Conservation (phyloP, 2,113 vertebrate species). For the Passer montanus region DNA sequence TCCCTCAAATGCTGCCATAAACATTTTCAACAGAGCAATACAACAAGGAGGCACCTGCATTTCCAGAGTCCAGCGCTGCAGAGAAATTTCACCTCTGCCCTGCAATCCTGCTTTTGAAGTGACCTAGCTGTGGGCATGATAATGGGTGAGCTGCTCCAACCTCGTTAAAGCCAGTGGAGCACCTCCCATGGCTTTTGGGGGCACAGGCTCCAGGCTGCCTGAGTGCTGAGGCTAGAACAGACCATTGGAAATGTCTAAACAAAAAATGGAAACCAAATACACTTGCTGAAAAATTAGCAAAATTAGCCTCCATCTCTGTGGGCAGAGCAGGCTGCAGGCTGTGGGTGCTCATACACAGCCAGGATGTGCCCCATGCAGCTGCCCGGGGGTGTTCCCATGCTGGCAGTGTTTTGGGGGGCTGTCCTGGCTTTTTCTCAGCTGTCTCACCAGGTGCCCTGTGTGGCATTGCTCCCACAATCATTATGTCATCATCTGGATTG, state of each 20-base stretch:
- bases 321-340: background rate
- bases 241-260: background rate
- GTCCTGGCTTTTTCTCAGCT: background rate
- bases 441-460: background rate
- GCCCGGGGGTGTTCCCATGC: background rate
- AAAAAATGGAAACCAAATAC: background rate
- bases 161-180: background rate
- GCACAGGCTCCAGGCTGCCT: background rate
- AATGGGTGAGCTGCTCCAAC: background rate
- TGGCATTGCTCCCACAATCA: background rate
- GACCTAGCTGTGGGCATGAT: background rate
- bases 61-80: background rate
- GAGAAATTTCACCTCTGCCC: background rate
- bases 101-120: background rate
- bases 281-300: background rate
- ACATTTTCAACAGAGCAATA: background rate
- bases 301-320: background rate
- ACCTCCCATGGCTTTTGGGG: background rate
- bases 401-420: background rate
- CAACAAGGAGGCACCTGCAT: background rate
- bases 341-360: fast-evolving
- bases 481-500: background rate
- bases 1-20: background rate
- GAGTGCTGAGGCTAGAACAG: background rate
- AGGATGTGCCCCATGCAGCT: fast-evolving